These are phyloP conservation scores for Pedetes capensis DNA, from an alignment of 2,113 vertebrate species.

Conservation along the genomic window DNA sequence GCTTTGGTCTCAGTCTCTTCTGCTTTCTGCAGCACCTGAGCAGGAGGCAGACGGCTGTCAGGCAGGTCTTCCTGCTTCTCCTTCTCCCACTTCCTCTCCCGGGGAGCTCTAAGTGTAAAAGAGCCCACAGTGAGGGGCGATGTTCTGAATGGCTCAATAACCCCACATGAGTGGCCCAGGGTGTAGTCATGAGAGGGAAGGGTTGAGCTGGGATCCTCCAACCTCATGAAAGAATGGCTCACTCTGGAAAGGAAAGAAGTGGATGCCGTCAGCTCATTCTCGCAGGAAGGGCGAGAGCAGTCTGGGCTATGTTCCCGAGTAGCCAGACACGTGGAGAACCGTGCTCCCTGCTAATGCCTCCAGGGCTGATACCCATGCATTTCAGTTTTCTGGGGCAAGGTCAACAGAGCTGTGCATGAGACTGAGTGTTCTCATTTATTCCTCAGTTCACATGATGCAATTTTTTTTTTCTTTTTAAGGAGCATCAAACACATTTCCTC, in stretches of 20 bases:
- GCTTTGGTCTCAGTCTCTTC: not conserved
- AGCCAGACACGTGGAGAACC: not conserved
- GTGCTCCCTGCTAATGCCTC: not conserved
- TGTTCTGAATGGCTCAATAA: not conserved
- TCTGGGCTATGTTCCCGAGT: too few relatives aligned
- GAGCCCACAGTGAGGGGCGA: accelerated
- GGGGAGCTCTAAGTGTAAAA: not conserved
- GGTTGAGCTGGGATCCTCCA: not conserved
- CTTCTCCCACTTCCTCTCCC: not conserved
- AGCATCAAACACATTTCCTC: not conserved
- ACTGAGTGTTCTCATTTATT: not conserved
- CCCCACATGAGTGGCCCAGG: not conserved
- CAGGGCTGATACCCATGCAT: not conserved
- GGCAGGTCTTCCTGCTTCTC: not conserved
- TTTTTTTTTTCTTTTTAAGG: not conserved
- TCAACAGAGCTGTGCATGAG: not conserved
- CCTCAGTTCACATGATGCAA: not conserved
- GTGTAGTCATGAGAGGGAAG: not conserved
- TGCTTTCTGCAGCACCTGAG: not conserved
- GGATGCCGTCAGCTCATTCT: accelerated
- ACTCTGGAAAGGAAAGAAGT: not conserved
- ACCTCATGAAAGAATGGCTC: not conserved
- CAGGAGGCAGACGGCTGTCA: accelerated
- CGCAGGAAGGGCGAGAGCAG: too few relatives aligned
- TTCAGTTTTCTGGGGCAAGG: not conserved